Evolutionary conservation across 2,113 vertebrate genomes (phyloP).

Genomic region (Calidris pygmaea): DNA sequence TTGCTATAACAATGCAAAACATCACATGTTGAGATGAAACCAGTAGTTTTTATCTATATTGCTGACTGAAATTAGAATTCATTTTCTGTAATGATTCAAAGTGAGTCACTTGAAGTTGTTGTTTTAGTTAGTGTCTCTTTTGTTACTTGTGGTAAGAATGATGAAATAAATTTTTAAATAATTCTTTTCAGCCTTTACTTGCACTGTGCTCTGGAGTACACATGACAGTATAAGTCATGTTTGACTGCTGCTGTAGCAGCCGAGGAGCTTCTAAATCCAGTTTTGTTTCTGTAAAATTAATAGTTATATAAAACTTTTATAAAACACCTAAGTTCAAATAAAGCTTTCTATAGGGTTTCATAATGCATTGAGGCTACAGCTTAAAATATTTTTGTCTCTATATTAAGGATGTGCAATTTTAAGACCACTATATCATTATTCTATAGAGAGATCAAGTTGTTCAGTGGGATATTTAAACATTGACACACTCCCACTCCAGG

Average conservation of each 20-base stretch:
- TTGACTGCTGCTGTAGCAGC: background rate
- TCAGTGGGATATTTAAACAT: background rate
- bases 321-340: background rate
- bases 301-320: background rate
- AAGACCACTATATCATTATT: background rate
- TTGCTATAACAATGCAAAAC: slow-evolving; percentile 4
- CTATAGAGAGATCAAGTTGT: background rate
- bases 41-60: background rate
- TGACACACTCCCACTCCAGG: background rate
- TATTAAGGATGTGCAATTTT: background rate
- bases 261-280: background rate
- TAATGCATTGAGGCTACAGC: background rate
- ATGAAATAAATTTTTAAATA: slow-evolving; percentile 51
- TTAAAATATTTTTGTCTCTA: background rate
- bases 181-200: slow-evolving; percentile 41
- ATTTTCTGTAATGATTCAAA: slow-evolving; percentile 56
- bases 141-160: slow-evolving; percentile 47
- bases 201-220: background rate
- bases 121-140: slow-evolving; percentile 41
- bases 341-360: background rate
- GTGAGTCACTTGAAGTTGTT: slow-evolving; percentile 50
- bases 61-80: slow-evolving; percentile 15
- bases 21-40: slow-evolving; percentile 25
- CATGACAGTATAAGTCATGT: background rate
- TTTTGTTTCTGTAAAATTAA: background rate